Conservation (phyloP, 2,797 vertebrate species). For the Rachycentron canadum region DNA sequence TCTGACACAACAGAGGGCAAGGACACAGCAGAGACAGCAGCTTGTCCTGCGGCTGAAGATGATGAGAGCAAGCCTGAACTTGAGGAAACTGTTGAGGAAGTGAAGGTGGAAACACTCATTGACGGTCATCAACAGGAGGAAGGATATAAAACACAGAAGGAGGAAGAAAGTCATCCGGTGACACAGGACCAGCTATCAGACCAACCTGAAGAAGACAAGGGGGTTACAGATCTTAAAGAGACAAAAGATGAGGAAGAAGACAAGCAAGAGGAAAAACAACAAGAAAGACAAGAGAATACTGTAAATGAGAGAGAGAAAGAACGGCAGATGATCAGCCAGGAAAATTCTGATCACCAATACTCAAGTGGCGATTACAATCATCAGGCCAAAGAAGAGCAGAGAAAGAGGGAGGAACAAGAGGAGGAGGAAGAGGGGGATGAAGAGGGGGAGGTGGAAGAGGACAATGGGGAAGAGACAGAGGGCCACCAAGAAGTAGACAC, state of each 20-base stretch:
- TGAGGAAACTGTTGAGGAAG: constrained; percentile 48
- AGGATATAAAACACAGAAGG: constrained; percentile 62
- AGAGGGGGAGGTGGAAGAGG: constrained; percentile 72
- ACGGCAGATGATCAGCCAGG: constrained; percentile 76
- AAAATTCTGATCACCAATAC: constrained; percentile 88
- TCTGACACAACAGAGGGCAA: constrained; percentile 53
- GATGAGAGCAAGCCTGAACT: constrained; percentile 77
- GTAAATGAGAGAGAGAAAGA: constrained; percentile 60
- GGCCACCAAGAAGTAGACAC: constrained; percentile 64
- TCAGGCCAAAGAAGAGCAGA: constrained; percentile 77
- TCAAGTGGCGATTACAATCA: constrained; percentile 84
- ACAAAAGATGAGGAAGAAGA: constrained; percentile 75
- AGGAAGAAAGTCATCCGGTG: constrained; percentile 46
- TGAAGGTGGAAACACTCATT: constrained; percentile 1
- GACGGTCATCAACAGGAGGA: constrained; percentile 78
- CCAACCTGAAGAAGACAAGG: constrained; percentile 44
- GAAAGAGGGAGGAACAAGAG: constrained; percentile 55
- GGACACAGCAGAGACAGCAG: constrained; percentile 22
- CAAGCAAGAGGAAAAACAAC: constrained; percentile 48
- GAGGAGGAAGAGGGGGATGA: constrained; percentile 62
- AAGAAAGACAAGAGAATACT: constrained; percentile 31
- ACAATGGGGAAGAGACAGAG: constrained; percentile 63
- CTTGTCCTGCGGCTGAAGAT: constrained; percentile 23
- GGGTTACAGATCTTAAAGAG: constrained; percentile 31
- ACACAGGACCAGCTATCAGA: constrained; percentile 53